Percentiles rank a stretch among this genome's conserved stretches.
Evolutionary conservation across 1,140 invertebrate genomes (phyloP).

Genomic region (Brachionus koreanus): DNA sequence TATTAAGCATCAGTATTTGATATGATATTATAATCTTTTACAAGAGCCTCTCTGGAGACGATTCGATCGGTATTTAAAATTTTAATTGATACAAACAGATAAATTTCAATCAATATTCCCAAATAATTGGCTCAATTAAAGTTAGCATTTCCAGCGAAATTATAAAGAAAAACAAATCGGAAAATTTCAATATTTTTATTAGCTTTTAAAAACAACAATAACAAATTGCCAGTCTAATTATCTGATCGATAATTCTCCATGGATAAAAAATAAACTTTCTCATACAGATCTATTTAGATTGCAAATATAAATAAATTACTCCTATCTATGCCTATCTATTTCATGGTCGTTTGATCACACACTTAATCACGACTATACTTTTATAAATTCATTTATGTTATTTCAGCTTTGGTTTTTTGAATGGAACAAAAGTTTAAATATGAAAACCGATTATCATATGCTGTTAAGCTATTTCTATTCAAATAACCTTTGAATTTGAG

Average conservation of each 20-base stretch:
- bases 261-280: neutral
- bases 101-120: neutral
- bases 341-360: conserved; percentile 15
- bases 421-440: neutral
- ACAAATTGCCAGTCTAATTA: conserved; percentile 23
- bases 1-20: neutral
- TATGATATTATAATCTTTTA: no score
- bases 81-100: neutral
- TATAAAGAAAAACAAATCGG: conserved; percentile 7
- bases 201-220: neutral
- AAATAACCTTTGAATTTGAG: neutral
- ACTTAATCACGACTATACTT: neutral
- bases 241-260: conserved; percentile 9
- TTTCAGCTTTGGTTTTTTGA: conserved; percentile 11
- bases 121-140: neutral
- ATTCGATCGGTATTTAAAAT: neutral
- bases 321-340: conserved; percentile 4
- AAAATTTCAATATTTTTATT: neutral
- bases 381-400: neutral
- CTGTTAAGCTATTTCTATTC: no score
- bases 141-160: neutral
- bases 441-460: conserved; percentile 4
- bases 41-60: neutral
- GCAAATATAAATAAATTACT: conserved; percentile 3
- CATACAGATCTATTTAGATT: neutral